Evolutionary conservation across 2,113 vertebrate genomes (phyloP).

Genomic region (Cisticola juncidis): DNA sequence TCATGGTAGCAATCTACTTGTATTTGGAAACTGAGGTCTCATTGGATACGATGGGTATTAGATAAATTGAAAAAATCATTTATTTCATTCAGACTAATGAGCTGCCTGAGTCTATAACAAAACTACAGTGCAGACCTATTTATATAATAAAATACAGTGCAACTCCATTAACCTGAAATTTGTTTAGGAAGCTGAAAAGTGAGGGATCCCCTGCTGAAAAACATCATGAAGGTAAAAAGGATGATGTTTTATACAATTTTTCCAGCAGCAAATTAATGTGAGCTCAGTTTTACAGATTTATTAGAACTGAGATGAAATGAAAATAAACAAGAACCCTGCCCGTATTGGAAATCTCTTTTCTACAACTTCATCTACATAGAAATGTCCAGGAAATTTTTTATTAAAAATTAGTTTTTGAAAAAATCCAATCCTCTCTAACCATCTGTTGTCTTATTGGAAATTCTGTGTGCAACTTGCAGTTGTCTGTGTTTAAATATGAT

Average conservation of each 20-base stretch:
- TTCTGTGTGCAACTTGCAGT: not conserved
- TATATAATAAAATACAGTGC: not conserved
- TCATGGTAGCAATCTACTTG: not conserved
- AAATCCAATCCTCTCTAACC: not conserved
- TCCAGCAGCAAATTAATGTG: not conserved
- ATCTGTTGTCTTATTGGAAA: not conserved
- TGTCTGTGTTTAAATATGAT: not conserved
- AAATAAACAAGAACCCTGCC: not conserved
- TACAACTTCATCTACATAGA: not conserved
- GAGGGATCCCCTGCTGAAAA: not conserved
- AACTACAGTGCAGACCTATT: not conserved
- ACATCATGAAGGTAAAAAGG: not conserved
- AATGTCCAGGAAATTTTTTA: not conserved
- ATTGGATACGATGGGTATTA: not conserved
- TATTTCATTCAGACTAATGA: not conserved
- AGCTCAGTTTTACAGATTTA: not conserved
- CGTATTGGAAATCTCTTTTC: not conserved
- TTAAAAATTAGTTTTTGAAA: not conserved
- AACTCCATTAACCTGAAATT: not conserved
- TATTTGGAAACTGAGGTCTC: not conserved
- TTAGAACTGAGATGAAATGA: not conserved
- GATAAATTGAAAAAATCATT: not conserved
- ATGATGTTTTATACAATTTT: not conserved
- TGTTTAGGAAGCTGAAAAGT: not conserved
- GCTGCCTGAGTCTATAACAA: not conserved